Evolutionary conservation across 2,888 invertebrate species (phyloP).

Genomic region (Watsonalla binaria): DNA sequence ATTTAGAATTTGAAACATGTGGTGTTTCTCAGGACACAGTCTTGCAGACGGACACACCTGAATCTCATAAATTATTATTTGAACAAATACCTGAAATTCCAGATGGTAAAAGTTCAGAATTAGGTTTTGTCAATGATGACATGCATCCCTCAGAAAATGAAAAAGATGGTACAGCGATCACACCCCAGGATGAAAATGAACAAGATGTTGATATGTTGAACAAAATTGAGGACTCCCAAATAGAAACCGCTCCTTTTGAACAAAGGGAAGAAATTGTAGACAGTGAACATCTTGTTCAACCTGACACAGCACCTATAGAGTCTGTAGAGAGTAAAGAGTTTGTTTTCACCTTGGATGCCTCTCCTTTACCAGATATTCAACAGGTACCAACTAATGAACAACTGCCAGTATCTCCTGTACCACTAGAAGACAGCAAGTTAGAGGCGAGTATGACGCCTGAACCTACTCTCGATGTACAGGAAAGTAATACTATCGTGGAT

Average conservation of each 20-base stretch:
- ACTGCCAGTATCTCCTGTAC: slow-evolving; percentile 19
- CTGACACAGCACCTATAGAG: slow-evolving; percentile 13
- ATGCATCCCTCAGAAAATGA: slow-evolving; percentile 57
- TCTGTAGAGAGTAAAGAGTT: slow-evolving; percentile 22
- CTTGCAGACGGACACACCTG: slow-evolving; percentile 67
- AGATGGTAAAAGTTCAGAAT: slow-evolving; percentile 69
- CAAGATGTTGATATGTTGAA: slow-evolving; percentile 60
- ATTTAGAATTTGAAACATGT: slow-evolving; percentile 52
- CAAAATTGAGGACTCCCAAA: slow-evolving; percentile 48
- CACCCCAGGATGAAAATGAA: slow-evolving; percentile 57
- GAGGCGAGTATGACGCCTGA: slow-evolving; percentile 30
- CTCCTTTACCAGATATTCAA: slow-evolving; percentile 16
- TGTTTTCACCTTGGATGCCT: slow-evolving; percentile 21
- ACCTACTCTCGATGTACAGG: slow-evolving; percentile 21
- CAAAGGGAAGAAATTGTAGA: slow-evolving; percentile 13
- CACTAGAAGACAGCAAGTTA: slow-evolving; percentile 18
- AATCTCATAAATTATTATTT: slow-evolving; percentile 71
- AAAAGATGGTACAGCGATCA: slow-evolving; percentile 42
- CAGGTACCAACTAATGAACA: slow-evolving; percentile 21
- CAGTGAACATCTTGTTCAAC: slow-evolving; percentile 8
- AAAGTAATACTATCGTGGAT: slow-evolving; percentile 28
- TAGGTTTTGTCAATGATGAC: slow-evolving; percentile 66
- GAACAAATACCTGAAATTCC: slow-evolving; percentile 75
- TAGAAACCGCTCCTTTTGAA: slow-evolving; percentile 27
- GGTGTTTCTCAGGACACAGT: slow-evolving; percentile 49